Evolutionary conservation across 2,888 invertebrate species (phyloP).

Genomic region (Linnaemya vulpina): DNA sequence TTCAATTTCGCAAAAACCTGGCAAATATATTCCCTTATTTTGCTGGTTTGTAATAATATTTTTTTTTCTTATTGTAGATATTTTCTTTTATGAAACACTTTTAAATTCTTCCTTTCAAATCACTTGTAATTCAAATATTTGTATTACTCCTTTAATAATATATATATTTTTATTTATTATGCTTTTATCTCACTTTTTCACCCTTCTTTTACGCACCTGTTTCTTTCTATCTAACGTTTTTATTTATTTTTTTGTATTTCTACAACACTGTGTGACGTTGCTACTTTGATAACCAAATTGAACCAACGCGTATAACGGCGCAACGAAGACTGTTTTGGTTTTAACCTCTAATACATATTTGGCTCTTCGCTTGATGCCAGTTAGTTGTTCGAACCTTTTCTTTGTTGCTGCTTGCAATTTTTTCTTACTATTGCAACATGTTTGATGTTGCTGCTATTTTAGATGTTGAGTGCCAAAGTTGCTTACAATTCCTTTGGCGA

Average conservation of each 20-base stretch:
- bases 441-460: slow-evolving; percentile 27
- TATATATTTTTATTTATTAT: slow-evolving; percentile 18
- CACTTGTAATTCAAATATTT: slow-evolving; percentile 6
- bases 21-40: not conserved
- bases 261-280: too few species aligned
- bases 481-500: not conserved
- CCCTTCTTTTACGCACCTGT: slow-evolving; percentile 47
- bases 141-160: not conserved
- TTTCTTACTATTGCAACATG: slow-evolving; percentile 41
- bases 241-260: not conserved
- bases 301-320: slow-evolving; percentile 70
- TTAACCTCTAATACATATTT: slow-evolving; percentile 64
- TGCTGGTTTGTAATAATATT: too few species aligned
- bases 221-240: slow-evolving; percentile 44
- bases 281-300: not conserved
- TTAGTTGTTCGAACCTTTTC: slow-evolving; percentile 58
- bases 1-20: not conserved
- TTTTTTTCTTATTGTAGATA: too few species aligned
- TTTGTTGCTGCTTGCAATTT: slow-evolving; percentile 21
- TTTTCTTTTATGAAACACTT: not conserved
- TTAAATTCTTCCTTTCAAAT: not conserved
- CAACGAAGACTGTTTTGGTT: slow-evolving; percentile 69
- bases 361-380: slow-evolving; percentile 63
- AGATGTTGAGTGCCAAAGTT: not conserved
- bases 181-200: slow-evolving; percentile 2